Evolutionary conservation across 2,888 invertebrate genomes (phyloP).

Genomic region (Nemotelus nigrinus): DNA sequence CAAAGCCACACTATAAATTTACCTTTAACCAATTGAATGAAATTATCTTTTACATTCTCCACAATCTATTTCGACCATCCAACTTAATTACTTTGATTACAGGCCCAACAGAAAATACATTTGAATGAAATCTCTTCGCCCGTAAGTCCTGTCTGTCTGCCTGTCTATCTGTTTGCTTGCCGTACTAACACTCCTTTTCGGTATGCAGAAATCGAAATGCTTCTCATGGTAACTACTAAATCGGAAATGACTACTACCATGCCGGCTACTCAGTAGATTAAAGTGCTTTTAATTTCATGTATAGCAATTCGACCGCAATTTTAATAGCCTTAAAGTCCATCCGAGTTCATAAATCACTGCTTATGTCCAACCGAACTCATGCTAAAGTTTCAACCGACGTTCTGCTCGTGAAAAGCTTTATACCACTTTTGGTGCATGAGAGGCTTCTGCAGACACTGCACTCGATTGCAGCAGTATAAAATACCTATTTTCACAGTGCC

Average conservation of each 20-base stretch:
- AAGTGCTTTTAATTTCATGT: conserved; percentile 30
- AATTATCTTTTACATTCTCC: no score
- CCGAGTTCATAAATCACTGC: conserved; percentile 33
- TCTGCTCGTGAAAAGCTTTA: not conserved
- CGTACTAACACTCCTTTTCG: no score
- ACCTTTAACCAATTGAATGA: no score
- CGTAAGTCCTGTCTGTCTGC: no score
- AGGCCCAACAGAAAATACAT: no score
- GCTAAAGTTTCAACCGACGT: not conserved
- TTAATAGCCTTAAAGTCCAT: conserved; percentile 35
- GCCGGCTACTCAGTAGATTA: conserved; percentile 30
- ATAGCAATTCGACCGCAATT: conserved; percentile 33
- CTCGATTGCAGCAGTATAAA: not conserved
- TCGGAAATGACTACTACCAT: not conserved
- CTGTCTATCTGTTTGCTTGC: no score
- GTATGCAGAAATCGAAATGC: not conserved
- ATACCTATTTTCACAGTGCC: not conserved
- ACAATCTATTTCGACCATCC: no score
- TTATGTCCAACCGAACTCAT: conserved; percentile 12
- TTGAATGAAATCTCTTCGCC: no score
- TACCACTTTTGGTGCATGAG: not conserved
- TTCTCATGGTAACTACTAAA: not conserved
- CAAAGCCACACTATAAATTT: no score
- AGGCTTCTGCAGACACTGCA: not conserved
- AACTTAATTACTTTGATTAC: no score